phyloP scores from a whole-genome alignment of 2,888 invertebrate genomes.

The Cheiracanthium punctorium region DNA sequence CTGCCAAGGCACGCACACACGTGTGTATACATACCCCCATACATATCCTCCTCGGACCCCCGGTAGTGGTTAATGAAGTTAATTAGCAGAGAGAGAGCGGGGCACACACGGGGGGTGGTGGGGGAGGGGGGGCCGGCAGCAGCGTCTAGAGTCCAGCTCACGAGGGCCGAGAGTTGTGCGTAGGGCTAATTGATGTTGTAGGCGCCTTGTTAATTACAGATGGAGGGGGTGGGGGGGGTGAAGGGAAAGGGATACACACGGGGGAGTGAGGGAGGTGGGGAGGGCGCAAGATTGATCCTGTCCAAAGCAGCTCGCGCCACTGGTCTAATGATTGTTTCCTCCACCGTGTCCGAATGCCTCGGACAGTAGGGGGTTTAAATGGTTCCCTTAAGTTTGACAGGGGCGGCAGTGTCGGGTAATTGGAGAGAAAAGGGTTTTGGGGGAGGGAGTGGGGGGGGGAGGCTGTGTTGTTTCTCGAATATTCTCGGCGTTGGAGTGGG shows the following conservation, averaged over 20 bases:
- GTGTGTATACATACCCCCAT: neutral
- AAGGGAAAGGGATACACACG: no score
- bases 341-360: conserved; percentile 52
- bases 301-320: conserved; percentile 16
- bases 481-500: no score
- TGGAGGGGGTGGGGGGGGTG: conserved; percentile 52
- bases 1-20: neutral
- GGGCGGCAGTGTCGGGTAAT: conserved; percentile 14
- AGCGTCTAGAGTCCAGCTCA: conserved; percentile 19
- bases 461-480: no score
- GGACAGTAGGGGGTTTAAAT: conserved; percentile 64
- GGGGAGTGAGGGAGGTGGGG: conserved; percentile 48
- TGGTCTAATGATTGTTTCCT: conserved; percentile 56
- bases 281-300: conserved; percentile 16
- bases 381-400: conserved; percentile 66
- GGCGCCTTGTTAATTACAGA: conserved; percentile 70
- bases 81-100: conserved; percentile 66
- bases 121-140: conserved; percentile 13
- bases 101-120: neutral
- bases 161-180: conserved; percentile 18
- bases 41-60: conserved; percentile 13
- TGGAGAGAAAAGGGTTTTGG: no score
- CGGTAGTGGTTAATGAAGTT: conserved; percentile 69
- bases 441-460: no score
- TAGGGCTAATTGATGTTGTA: conserved; percentile 69